Conservation (phyloP, 2,797 vertebrate genomes). For the Sebastes kiyomatsui region DNA sequence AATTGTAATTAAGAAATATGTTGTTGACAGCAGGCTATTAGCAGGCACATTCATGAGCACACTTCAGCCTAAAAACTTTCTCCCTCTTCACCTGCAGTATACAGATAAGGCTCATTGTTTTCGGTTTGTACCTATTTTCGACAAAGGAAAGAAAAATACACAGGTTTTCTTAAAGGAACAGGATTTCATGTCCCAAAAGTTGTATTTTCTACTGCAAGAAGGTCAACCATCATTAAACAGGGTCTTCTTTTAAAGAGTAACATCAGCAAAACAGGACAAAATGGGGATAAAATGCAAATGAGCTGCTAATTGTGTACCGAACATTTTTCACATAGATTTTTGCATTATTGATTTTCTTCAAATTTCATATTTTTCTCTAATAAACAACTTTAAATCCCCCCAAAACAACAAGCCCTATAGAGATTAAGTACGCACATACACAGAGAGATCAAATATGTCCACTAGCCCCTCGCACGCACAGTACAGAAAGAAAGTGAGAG, state of each 20-base stretch:
- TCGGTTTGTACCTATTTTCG: neutral
- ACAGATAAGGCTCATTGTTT: conserved; percentile 38
- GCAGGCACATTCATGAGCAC: conserved; percentile 10
- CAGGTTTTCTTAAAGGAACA: neutral
- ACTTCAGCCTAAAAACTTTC: conserved; percentile 8
- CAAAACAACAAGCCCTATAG: neutral
- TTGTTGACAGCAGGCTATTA: conserved; percentile 30
- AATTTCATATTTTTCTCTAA: neutral
- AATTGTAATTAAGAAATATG: conserved; percentile 24
- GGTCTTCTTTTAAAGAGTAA: neutral
- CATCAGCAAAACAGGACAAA: neutral
- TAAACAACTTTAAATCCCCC: neutral
- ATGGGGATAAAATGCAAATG: neutral
- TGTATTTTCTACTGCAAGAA: neutral
- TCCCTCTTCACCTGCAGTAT: conserved; percentile 29
- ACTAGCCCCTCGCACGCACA: neutral
- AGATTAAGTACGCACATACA: neutral
- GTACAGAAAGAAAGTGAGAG: conserved; percentile 20
- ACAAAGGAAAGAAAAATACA: neutral
- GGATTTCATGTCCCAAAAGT: neutral
- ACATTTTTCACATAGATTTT: neutral
- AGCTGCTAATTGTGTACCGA: neutral
- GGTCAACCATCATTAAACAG: neutral
- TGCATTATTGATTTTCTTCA: neutral
- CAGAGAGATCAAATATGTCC: neutral